Conservation (phyloP, 2,113 vertebrate genomes). For the Oplegnathus fasciatus region DNA sequence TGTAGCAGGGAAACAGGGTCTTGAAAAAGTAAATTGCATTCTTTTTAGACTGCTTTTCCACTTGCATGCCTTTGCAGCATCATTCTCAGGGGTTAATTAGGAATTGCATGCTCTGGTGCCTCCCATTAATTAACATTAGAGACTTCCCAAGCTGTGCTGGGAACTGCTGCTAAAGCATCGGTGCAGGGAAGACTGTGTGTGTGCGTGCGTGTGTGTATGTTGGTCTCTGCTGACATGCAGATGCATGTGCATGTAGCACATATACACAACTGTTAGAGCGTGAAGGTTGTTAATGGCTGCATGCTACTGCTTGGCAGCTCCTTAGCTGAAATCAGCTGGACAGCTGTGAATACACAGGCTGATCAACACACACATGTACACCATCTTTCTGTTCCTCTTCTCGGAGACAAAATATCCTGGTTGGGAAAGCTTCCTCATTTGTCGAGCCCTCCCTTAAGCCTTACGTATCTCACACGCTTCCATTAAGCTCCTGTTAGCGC, state of each 20-base stretch:
- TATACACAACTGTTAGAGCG: neutral
- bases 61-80: slow-evolving; percentile 44
- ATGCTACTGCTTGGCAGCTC: slow-evolving; percentile 9
- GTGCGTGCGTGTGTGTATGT: neutral
- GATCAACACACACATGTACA: neutral
- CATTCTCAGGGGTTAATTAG: slow-evolving; percentile 75
- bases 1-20: neutral
- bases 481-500: slow-evolving; percentile 51
- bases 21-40: slow-evolving; percentile 41
- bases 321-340: slow-evolving; percentile 6
- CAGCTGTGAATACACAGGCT: neutral
- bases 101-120: slow-evolving; percentile 57
- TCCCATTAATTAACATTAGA: slow-evolving; percentile 78
- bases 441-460: slow-evolving; percentile 3
- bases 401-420: neutral
- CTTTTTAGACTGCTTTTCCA: slow-evolving; percentile 49
- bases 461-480: slow-evolving; percentile 12
- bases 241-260: slow-evolving; percentile 1
- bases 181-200: slow-evolving; percentile 12
- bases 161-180: slow-evolving; percentile 36
- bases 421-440: neutral
- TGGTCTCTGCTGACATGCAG: slow-evolving; percentile 18
- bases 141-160: slow-evolving; percentile 53
- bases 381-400: neutral
- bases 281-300: slow-evolving; percentile 46